Base-by-base conservation (phyloP, 2,797 vertebrate genomes). In the Coccyzus lansbergi region DNA sequence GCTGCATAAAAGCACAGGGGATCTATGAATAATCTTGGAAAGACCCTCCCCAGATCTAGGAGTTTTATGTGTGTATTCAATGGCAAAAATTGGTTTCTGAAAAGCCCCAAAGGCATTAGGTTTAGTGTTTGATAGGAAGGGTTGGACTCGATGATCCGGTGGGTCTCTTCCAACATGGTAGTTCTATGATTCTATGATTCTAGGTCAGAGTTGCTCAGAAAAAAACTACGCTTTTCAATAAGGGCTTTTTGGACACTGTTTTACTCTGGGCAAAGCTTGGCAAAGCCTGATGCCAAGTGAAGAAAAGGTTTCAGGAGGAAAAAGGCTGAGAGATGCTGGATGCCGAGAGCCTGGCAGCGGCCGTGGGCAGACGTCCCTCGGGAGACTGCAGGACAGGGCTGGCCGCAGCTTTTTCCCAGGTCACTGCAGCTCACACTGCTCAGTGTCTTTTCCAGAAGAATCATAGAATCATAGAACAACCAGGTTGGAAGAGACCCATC, bases 71-170 rank as follows among this genome's bases (percentile, higher is more conserved):
- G 2, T 6, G 29, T 28, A 48, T 70, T 77, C 59, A 29, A 2
- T 12, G 59, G 72, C 51, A 70, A 60, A 10, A 22, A 63, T 49
- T 40, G 52, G 25, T 13, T 91, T 77, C 59, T 69, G 72, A 26
- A 58, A 59, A 81, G 53, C 42, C 33, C 31, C 2, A 0, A 17
- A 42, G 42, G 71, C 0, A 0, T 44, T 11, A n/a, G n/a, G n/a
- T n/a, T n/a, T n/a, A n/a, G n/a, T n/a, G n/a, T n/a, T n/a, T n/a
- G n/a, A n/a, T n/a, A n/a, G n/a, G n/a, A n/a, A n/a, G n/a, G n/a
- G n/a, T n/a, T n/a, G n/a, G n/a, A n/a, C n/a, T n/a, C n/a, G n/a
- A n/a, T n/a, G n/a, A n/a, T n/a, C n/a, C n/a, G n/a, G n/a, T n/a
- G n/a, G n/a, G n/a, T n/a, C n/a, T n/a, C n/a, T n/a, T n/a, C n/a